Conservation (phyloP, 2,888 invertebrate genomes). For the Tenthredo livida region DNA sequence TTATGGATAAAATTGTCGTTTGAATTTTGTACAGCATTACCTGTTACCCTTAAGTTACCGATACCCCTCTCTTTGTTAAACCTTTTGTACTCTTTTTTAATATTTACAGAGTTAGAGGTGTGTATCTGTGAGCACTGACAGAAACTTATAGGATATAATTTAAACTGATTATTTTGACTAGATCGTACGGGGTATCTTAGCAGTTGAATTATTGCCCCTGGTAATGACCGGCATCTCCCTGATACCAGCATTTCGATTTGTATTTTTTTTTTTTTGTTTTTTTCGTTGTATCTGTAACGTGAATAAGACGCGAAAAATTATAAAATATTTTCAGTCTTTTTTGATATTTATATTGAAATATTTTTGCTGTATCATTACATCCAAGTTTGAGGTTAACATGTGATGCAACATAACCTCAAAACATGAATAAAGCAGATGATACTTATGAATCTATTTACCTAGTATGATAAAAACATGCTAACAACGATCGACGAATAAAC, state of each 20-base stretch:
- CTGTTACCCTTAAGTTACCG: background rate
- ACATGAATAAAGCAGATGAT: background rate
- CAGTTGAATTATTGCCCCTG: conserved; percentile 46
- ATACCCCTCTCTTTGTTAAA: conserved; percentile 39
- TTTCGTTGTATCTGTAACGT: conserved; percentile 56
- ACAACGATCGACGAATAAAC: background rate
- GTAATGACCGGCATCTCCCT: conserved; percentile 56
- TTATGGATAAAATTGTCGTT: background rate
- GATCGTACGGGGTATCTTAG: conserved; percentile 53
- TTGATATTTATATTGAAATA: background rate
- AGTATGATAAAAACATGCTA: background rate
- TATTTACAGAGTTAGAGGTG: conserved; percentile 21
- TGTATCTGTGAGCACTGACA: conserved; percentile 1
- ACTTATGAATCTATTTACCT: background rate
- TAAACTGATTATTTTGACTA: conserved; percentile 55
- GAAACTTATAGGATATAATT: conserved; percentile 30
- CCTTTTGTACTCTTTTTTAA: conserved; percentile 28
- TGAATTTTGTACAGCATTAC: conserved; percentile 12
- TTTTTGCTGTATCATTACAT: background rate
- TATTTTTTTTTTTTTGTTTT: background rate
- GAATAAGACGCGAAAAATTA: background rate
- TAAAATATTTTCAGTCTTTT: background rate
- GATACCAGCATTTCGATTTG: conserved; percentile 58
- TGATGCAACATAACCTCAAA: conserved; percentile 4
- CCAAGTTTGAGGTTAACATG: background rate